Percentiles rank a stretch among this genome's conserved stretches.
These are phyloP conservation scores for Pyralis farinalis DNA, from an alignment of 2,888 invertebrate species.

Conservation along the genomic window DNA sequence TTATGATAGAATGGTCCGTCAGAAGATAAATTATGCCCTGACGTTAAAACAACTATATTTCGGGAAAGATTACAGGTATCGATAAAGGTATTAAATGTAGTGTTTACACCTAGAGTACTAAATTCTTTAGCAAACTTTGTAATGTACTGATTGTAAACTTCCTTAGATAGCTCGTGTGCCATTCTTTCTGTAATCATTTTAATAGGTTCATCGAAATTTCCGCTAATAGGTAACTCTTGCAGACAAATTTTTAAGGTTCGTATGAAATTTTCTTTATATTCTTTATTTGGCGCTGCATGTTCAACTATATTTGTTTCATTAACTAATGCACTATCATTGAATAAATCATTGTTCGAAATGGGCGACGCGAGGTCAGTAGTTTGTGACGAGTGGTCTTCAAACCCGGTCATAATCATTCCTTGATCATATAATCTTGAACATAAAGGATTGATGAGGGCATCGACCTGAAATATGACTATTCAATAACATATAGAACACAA, in stretches of 20 bases:
- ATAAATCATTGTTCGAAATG: no score
- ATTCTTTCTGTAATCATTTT: slow-evolving; percentile 30
- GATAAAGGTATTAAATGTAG: slow-evolving; percentile 35
- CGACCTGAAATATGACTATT: no score
- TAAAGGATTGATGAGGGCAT: no score
- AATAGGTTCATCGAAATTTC: slow-evolving; percentile 16
- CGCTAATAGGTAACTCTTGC: slow-evolving; percentile 34
- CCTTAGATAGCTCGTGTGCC: slow-evolving; percentile 34
- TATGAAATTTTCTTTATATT: slow-evolving; percentile 30
- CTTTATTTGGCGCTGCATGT: no score
- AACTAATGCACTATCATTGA: no score
- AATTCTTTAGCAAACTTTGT: slow-evolving; percentile 14
- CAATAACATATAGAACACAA: no score
- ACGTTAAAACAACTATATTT: background rate
- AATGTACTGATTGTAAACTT: slow-evolving; percentile 26
- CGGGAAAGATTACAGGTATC: slow-evolving; percentile 10
- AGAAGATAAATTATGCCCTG: background rate
- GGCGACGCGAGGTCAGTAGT: no score
- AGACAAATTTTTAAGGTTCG: slow-evolving; percentile 33
- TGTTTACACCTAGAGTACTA: slow-evolving; percentile 29
- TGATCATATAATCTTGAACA: no score
- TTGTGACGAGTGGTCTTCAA: no score
- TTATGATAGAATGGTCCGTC: slow-evolving; percentile 14
- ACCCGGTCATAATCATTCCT: no score
- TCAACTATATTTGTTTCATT: no score